A percentile compares a stretch with the other conserved stretches of the same genome.
phyloP scores from a whole-genome alignment of 2,113 vertebrate genomes.

The Orycteropus afer region DNA sequence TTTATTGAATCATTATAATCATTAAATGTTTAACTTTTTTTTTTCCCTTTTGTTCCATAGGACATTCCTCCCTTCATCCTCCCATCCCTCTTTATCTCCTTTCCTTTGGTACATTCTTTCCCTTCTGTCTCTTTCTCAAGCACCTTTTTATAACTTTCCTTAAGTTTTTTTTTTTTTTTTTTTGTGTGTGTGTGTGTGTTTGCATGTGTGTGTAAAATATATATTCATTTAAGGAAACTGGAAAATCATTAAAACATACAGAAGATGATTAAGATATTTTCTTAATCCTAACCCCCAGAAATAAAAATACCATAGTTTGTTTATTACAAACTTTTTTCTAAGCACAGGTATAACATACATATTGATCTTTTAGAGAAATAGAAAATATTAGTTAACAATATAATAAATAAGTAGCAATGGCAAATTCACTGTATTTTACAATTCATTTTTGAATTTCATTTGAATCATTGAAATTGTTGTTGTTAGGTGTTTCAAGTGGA shows the following conservation, averaged over 20 bases:
- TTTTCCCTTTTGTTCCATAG: not conserved
- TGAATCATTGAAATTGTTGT: too few relatives aligned
- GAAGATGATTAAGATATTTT: not conserved
- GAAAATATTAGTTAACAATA: not conserved
- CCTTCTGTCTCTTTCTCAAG: not conserved
- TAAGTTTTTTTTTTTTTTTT: too few relatives aligned
- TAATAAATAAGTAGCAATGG: not conserved
- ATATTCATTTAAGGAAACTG: not conserved
- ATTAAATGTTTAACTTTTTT: not conserved
- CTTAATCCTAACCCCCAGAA: not conserved
- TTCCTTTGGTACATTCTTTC: too few relatives aligned
- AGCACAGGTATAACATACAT: not conserved
- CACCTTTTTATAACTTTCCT: not conserved
- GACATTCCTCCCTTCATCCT: not conserved
- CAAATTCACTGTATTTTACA: not conserved
- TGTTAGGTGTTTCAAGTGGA: too few relatives aligned
- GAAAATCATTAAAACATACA: not conserved
- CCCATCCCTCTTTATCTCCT: rapidly evolving
- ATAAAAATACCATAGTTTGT: not conserved
- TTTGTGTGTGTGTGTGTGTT: too few relatives aligned
- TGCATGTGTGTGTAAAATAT: not conserved
- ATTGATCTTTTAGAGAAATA: not conserved
- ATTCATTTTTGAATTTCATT: not conserved
- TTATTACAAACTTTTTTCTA: not conserved
- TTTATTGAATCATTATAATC: not conserved